Evolutionary conservation across 2,113 vertebrate genomes (phyloP).

Genomic region (Odontesthes bonariensis): DNA sequence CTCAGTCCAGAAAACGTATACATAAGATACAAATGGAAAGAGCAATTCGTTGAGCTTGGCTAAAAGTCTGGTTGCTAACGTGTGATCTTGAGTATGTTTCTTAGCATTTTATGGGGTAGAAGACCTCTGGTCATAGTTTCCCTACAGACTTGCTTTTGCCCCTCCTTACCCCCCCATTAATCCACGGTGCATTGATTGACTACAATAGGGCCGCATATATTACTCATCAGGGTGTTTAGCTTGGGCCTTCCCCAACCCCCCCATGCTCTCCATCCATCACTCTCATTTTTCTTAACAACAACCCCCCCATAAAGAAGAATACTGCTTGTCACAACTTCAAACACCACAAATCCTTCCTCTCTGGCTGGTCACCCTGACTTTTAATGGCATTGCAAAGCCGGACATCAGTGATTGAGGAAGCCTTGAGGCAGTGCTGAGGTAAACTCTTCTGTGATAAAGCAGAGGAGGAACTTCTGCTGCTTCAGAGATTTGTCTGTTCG

Average conservation of each 20-base stretch:
- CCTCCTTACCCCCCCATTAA: slow-evolving; percentile 73
- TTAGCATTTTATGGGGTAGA: slow-evolving; percentile 35
- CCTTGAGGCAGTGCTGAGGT: too few species aligned
- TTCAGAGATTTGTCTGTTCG: too few species aligned
- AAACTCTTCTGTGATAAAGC: too few species aligned
- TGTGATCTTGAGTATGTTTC: slow-evolving; percentile 29
- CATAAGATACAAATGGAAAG: neutral
- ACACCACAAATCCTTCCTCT: slow-evolving; percentile 31
- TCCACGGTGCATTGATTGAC: slow-evolving; percentile 78
- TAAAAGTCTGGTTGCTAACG: slow-evolving; percentile 16
- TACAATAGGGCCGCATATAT: slow-evolving; percentile 85
- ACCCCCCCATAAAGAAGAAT: slow-evolving; percentile 38
- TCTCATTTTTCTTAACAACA: slow-evolving; percentile 60
- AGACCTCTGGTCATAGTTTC: slow-evolving; percentile 43
- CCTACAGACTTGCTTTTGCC: slow-evolving; percentile 28
- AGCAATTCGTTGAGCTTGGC: slow-evolving; percentile 5
- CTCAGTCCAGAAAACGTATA: neutral
- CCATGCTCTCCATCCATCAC: slow-evolving; percentile 52
- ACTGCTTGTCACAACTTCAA: slow-evolving; percentile 36
- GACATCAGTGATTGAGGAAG: neutral
- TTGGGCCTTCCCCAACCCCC: slow-evolving; percentile 50
- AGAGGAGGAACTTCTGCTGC: too few species aligned
- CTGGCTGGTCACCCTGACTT: slow-evolving; percentile 49
- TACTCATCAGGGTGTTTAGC: slow-evolving; percentile 65
- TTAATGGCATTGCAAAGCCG: slow-evolving; percentile 26